Evolutionary conservation across 2,113 vertebrate species (phyloP).

Genomic region (Nanger granti): DNA sequence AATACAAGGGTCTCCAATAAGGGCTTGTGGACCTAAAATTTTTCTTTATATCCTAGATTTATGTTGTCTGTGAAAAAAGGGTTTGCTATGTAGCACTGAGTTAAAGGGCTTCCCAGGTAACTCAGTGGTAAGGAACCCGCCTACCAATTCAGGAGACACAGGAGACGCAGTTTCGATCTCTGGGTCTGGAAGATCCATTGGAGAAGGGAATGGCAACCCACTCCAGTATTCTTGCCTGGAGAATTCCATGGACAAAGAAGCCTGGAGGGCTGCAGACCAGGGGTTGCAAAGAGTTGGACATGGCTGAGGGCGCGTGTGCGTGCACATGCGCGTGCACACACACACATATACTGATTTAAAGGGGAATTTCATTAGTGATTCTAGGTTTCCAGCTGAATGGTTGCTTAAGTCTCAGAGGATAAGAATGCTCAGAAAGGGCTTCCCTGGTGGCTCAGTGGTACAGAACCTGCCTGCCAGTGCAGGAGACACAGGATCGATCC

Average conservation of each 20-base stretch:
- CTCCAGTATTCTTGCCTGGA: not conserved
- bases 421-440: not conserved
- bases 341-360: not conserved
- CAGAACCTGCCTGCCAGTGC: not conserved
- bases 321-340: accelerated
- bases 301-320: accelerated
- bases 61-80: not conserved
- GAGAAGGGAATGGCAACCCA: not conserved
- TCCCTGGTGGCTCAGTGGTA: not conserved
- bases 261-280: not conserved
- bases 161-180: not conserved
- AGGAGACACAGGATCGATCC: not conserved
- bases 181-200: not conserved
- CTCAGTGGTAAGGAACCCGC: not conserved
- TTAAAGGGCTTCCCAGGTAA: not conserved
- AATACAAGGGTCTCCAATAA: not conserved
- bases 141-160: not conserved
- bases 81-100: not conserved
- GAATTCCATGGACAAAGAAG: not conserved
- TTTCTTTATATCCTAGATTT: not conserved
- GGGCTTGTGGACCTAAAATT: not conserved
- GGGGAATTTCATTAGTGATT: not conserved
- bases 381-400: not conserved
- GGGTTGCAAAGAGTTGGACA: not conserved
- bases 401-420: not conserved